phyloP scores from a whole-genome alignment of 2,888 invertebrate genomes.

The Tineola bisselliella region DNA sequence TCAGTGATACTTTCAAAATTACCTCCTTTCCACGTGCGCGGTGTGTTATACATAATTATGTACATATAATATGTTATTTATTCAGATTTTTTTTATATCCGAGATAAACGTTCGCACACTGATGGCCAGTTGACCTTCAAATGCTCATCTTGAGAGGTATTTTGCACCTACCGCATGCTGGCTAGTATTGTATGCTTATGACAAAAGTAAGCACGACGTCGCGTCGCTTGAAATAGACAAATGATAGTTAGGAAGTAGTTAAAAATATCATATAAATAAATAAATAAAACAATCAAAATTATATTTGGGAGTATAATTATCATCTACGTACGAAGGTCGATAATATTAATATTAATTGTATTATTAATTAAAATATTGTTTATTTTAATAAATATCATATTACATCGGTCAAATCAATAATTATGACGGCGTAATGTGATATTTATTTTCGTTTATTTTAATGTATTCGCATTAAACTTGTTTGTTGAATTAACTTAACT shows the following conservation, averaged over 20 bases:
- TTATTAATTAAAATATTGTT: background rate
- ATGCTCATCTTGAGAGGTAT: constrained; percentile 2
- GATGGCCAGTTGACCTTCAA: constrained; percentile 5
- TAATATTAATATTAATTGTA: background rate
- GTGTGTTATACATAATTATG: background rate
- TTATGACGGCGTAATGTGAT: background rate
- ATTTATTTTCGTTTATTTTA: background rate
- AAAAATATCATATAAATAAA: too few species aligned
- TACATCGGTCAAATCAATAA: background rate
- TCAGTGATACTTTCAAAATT: background rate
- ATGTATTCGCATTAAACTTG: background rate
- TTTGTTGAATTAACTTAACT: background rate
- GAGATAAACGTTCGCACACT: background rate
- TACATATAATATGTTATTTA: constrained; percentile 5
- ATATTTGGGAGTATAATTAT: too few species aligned
- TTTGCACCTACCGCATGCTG: constrained; percentile 3
- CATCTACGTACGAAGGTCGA: too few species aligned
- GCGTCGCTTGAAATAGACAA: too few species aligned
- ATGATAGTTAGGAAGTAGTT: too few species aligned
- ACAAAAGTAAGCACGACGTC: background rate
- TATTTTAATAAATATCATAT: background rate
- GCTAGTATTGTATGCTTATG: background rate
- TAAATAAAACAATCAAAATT: too few species aligned
- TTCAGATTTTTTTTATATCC: constrained; percentile 3
- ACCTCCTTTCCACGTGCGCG: background rate